phyloP scores from a whole-genome alignment of 2,797 vertebrate genomes.

The Tachyglossus aculeatus region DNA sequence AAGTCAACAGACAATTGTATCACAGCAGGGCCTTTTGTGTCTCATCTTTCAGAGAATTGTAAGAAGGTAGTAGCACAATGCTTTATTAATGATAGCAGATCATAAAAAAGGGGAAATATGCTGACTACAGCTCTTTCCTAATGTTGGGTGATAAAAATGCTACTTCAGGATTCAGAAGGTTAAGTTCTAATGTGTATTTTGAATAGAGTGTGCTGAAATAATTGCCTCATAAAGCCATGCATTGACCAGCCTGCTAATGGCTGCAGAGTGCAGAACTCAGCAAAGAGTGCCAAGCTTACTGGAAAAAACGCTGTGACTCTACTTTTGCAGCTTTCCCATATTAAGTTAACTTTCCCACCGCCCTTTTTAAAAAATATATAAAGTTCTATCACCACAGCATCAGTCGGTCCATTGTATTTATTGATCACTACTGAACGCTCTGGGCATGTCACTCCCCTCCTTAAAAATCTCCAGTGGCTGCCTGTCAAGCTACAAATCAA shows the following conservation, averaged over 20 bases:
- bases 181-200: slow-evolving; percentile 95
- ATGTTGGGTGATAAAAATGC: slow-evolving; percentile 90
- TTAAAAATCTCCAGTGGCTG: too few species aligned
- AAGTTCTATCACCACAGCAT: not conserved
- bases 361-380: slow-evolving; percentile 15
- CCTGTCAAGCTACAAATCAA: too few species aligned
- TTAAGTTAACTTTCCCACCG: slow-evolving; percentile 70
- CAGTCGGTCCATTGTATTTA: not conserved
- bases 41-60: slow-evolving; percentile 81
- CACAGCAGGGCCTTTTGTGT: slow-evolving; percentile 76
- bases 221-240: slow-evolving; percentile 88
- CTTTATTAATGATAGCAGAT: slow-evolving; percentile 91
- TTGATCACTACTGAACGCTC: too few species aligned
- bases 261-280: slow-evolving; percentile 83
- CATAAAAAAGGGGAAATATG: slow-evolving; percentile 82
- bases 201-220: slow-evolving; percentile 88
- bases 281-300: slow-evolving; percentile 82
- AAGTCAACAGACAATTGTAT: slow-evolving; percentile 83
- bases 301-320: slow-evolving; percentile 82
- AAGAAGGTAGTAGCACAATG: slow-evolving; percentile 81
- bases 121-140: slow-evolving; percentile 88
- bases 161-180: slow-evolving; percentile 92
- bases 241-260: slow-evolving; percentile 85
- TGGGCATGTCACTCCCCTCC: too few species aligned
- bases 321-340: slow-evolving; percentile 69